phyloP scores from a whole-genome alignment of 2,888 invertebrate genomes.

The Pyrocoelia pectoralis region DNA sequence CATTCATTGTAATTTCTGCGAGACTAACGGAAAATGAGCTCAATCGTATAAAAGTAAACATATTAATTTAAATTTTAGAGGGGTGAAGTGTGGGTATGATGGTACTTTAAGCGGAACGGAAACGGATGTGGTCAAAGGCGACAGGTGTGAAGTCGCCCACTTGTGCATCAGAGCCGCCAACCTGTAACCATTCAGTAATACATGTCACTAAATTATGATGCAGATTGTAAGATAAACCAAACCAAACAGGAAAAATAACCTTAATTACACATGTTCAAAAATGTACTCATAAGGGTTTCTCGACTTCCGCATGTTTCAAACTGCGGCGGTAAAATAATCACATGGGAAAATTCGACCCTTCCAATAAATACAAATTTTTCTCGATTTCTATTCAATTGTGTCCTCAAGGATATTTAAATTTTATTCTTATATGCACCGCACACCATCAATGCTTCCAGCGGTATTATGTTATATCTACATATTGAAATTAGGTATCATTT shows the following conservation, averaged over 20 bases:
- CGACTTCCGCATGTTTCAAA: constrained; percentile 19
- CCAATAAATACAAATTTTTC: not conserved
- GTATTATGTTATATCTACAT: too few relatives aligned
- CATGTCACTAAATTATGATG: constrained; percentile 33
- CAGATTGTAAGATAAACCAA: constrained; percentile 27
- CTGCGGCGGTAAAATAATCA: constrained; percentile 12
- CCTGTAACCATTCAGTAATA: constrained; percentile 39
- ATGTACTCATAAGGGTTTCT: constrained; percentile 14
- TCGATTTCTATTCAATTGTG: not conserved
- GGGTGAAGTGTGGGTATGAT: constrained; percentile 13
- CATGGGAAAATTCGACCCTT: constrained; percentile 33
- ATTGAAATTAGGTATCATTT: too few relatives aligned
- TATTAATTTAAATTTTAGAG: constrained; percentile 25
- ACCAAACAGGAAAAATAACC: constrained; percentile 22
- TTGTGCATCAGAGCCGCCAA: constrained; percentile 45
- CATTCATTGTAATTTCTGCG: not conserved
- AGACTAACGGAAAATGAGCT: constrained; percentile 24
- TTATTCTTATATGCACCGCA: too few relatives aligned
- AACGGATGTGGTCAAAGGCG: constrained; percentile 56
- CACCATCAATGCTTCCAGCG: too few relatives aligned
- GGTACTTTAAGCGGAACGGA: constrained; percentile 46
- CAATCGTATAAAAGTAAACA: constrained; percentile 26
- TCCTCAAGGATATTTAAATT: not conserved
- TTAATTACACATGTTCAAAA: constrained; percentile 20
- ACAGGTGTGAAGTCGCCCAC: constrained; percentile 56